Base-by-base conservation (phyloP, 2,797 vertebrate species). In the Garrulus glandarius region DNA sequence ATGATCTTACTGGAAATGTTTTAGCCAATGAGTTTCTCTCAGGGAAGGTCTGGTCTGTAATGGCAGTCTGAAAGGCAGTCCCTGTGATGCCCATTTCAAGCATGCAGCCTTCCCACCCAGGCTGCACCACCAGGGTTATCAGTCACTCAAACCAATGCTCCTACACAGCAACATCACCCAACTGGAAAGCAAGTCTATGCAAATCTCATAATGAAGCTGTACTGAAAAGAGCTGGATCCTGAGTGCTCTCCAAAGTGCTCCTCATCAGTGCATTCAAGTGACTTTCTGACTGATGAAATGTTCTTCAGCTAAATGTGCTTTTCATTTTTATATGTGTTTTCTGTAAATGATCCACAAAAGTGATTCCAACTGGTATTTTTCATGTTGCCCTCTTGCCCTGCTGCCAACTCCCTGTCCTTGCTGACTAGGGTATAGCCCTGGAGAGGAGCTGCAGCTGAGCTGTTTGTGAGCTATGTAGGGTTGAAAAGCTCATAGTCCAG, bases 251-350 rank as follows among this genome's bases (percentile, higher is more conserved):
- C 56, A 89, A 46, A 94, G 56, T 24, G 71, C 32, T 89, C 65
- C 87, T 64, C 17, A 16, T 71, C 55, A 44, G 26, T 63, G 47
- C 23, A 17, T 86, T 84, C 47, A 37, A 78, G 79, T 78, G 79
- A 90, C 79, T 94, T 83, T 61, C 30, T 93, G 27, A 64, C 61
- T 59, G 64, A 81, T 75, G 11, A 89, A 76, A 90, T 60, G 32
- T 59, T 93, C 72, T 90, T 91, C 76, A 82, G 67, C 30, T 91
- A 72, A 88, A 91, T 63, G 46, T 44, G 32, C 76, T 93, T 93
- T 91, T 87, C 34, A 83, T 85, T 71, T 83, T 37, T 34, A 67
- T 67, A 65, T 63, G 36, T 75, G 50, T 94, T 89, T 92, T 87
- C 79, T 89, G 76, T 83, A 94, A 94, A 86, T 61, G 69, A 61